Conservation (phyloP, 2,113 vertebrate genomes). For the Scartelaos histophorus region DNA sequence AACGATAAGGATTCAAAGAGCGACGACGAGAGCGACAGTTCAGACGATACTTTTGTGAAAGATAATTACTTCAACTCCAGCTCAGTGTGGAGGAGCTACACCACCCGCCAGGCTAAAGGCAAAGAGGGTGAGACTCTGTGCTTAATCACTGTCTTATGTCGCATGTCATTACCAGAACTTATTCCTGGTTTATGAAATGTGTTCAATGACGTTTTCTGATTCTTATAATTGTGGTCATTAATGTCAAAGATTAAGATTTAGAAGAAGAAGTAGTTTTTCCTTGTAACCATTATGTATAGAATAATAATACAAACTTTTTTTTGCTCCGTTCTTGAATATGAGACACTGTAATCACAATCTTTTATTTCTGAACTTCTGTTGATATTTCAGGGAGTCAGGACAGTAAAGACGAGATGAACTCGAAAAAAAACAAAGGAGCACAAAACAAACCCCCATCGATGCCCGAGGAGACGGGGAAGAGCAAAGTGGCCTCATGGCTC, state of each 20-base stretch:
- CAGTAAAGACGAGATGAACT: conserved; percentile 78
- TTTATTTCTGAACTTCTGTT: not conserved
- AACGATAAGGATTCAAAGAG: conserved; percentile 87
- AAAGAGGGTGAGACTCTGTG: conserved; percentile 83
- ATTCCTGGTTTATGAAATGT: no score
- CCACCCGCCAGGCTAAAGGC: conserved; percentile 91
- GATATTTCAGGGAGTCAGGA: conserved; percentile 67
- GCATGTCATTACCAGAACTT: no score
- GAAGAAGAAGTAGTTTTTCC: no score
- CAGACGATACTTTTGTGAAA: conserved; percentile 94
- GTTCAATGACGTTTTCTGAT: no score
- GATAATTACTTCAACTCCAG: conserved; percentile 86
- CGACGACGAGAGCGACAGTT: conserved; percentile 92
- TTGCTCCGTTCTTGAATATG: no score
- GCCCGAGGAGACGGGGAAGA: conserved; percentile 90
- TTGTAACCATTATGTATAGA: no score
- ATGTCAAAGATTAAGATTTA: no score
- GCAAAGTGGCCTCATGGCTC: conserved; percentile 95
- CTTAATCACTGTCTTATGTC: no score
- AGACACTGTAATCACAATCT: no score
- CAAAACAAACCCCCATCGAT: conserved; percentile 82
- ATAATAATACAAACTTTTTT: no score
- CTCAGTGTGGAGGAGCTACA: conserved; percentile 95
- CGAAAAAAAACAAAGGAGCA: conserved; percentile 45
- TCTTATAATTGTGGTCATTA: no score